phyloP scores from a whole-genome alignment of 2,888 invertebrate genomes.

The Acanthosoma haemorrhoidale region DNA sequence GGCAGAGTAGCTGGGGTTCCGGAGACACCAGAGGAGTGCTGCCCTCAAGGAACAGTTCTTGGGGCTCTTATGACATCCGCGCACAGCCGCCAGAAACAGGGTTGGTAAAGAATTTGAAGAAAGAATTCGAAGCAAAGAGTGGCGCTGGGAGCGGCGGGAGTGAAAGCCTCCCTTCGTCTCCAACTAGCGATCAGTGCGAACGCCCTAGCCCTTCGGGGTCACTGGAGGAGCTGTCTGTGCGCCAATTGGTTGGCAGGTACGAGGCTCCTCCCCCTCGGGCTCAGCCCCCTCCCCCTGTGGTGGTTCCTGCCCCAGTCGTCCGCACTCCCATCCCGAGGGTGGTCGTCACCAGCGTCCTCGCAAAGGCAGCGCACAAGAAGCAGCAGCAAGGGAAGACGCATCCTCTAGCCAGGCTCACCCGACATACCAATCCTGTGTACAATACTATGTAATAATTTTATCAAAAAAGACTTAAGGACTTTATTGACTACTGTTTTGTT shows the following conservation, averaged over 20 bases:
- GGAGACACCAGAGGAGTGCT: conserved; percentile 55
- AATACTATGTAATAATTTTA: conserved; percentile 70
- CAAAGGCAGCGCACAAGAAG: conserved; percentile 68
- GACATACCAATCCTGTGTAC: conserved; percentile 77
- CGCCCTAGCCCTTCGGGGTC: conserved; percentile 46
- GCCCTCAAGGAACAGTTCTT: conserved; percentile 64
- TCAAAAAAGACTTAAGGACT: conserved; percentile 24
- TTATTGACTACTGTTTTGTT: conserved; percentile 15
- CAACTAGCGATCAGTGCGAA: conserved; percentile 56
- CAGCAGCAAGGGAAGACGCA: conserved; percentile 89
- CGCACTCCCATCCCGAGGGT: conserved; percentile 50
- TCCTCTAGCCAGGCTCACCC: conserved; percentile 80
- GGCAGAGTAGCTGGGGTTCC: conserved; percentile 77
- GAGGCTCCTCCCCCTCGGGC: conserved; percentile 18
- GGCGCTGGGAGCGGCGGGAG: conserved; percentile 27
- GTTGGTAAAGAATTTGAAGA: conserved; percentile 73
- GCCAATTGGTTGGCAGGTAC: conserved; percentile 63
- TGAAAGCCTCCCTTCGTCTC: conserved; percentile 58
- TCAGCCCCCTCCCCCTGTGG: conserved; percentile 41
- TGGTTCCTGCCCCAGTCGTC: conserved; percentile 40
- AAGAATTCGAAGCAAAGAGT: conserved; percentile 77
- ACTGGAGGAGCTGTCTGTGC: conserved; percentile 64
- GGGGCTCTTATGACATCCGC: conserved; percentile 65
- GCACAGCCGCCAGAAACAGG: conserved; percentile 56
- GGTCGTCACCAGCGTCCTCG: conserved; percentile 62